Conservation (phyloP, 2,113 vertebrate genomes). For the Grammomys dolichurus region DNA sequence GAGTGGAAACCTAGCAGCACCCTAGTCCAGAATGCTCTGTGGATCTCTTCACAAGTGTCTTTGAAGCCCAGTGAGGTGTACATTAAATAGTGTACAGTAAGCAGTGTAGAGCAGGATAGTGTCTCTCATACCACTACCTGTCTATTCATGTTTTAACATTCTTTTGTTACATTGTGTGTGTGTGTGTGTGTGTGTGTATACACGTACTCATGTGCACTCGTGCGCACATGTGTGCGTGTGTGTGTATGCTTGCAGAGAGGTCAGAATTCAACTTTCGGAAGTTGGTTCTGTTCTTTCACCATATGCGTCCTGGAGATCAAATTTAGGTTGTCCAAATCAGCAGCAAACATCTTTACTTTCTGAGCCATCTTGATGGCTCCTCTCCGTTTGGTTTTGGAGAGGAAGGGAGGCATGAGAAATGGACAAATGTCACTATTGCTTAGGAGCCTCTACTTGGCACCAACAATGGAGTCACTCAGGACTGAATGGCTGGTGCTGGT, state of each 20-base stretch:
- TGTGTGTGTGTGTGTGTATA: no score
- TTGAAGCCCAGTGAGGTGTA: not conserved
- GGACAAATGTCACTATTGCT: not conserved
- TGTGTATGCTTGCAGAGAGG: not conserved
- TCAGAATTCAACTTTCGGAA: not conserved
- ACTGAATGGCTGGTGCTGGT: rapidly evolving
- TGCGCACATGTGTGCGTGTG: not conserved
- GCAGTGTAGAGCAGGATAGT: not conserved
- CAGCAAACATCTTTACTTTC: not conserved
- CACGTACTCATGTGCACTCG: rapidly evolving
- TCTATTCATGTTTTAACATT: not conserved
- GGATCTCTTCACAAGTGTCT: not conserved
- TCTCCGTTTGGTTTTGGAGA: not conserved
- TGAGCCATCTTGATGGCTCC: not conserved
- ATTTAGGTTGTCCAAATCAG: not conserved
- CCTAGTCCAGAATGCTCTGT: rapidly evolving
- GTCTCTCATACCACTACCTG: not conserved
- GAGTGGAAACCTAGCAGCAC: rapidly evolving
- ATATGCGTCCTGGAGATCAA: no score
- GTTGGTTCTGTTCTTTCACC: not conserved
- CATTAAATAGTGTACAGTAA: no score
- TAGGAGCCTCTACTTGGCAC: not conserved
- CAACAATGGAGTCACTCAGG: rapidly evolving
- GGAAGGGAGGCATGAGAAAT: not conserved
- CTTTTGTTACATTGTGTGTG: not conserved